These are phyloP conservation scores for Pitangus sulphuratus DNA, from an alignment of 2,797 vertebrate species.

Conservation along the genomic window DNA sequence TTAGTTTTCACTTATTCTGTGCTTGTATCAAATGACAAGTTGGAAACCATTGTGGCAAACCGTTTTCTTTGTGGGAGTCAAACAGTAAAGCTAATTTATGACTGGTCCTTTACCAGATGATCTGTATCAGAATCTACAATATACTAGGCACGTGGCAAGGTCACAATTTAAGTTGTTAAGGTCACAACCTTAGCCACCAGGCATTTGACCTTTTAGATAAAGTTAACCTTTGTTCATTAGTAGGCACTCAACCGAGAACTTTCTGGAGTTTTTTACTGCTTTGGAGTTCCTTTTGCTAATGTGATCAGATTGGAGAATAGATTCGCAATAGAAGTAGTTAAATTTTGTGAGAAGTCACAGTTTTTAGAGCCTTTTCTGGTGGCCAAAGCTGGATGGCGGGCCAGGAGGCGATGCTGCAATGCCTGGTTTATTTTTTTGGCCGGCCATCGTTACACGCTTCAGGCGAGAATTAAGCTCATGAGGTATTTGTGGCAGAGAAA, in stretches of 20 bases:
- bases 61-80: constrained; percentile 75
- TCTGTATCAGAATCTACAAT: constrained; percentile 87
- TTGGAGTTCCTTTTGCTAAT: constrained; percentile 79
- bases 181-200: constrained; percentile 88
- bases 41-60: constrained; percentile 79
- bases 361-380: constrained; percentile 53
- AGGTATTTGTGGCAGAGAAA: not conserved
- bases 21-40: constrained; percentile 73
- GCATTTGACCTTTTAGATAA: constrained; percentile 95
- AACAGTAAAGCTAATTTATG: constrained; percentile 86
- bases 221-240: constrained; percentile 92
- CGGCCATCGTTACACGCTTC: not conserved
- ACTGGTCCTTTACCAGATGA: constrained; percentile 79
- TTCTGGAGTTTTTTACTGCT: constrained; percentile 80
- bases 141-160: constrained; percentile 88
- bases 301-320: constrained; percentile 76
- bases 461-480: not conserved
- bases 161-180: constrained; percentile 90
- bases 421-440: constrained; percentile 38
- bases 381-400: not conserved
- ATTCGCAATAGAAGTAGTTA: constrained; percentile 65
- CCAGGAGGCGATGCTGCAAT: not conserved
- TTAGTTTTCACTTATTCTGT: constrained; percentile 61
- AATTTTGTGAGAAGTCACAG: constrained; percentile 67
- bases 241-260: constrained; percentile 89